Conservation (phyloP, 35 echinoderm and acorn worm species). For the Chiridota heheva region DNA sequence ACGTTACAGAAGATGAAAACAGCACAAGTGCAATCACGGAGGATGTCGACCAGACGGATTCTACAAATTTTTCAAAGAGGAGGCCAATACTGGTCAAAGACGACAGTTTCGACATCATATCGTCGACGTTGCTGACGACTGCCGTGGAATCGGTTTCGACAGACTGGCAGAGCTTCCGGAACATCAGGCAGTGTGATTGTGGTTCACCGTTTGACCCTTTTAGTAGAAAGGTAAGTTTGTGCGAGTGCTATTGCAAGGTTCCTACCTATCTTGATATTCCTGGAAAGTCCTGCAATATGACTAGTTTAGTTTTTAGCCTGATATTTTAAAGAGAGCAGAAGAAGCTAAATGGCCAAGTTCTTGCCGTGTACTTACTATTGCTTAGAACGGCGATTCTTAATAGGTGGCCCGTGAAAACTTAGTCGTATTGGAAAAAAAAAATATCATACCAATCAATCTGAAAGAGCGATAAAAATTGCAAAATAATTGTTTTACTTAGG, state of each 20-base stretch:
- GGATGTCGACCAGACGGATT: neutral
- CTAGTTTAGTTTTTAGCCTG: too few species aligned
- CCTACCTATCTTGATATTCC: neutral
- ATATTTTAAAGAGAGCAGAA: too few species aligned
- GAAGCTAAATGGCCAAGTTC: too few species aligned
- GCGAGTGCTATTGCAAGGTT: too few species aligned
- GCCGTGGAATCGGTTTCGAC: conserved; percentile 78
- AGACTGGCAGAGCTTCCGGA: conserved; percentile 85
- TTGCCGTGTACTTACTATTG: too few species aligned
- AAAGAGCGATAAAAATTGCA: too few species aligned
- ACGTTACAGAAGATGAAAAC: conserved; percentile 35
- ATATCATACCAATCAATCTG: too few species aligned
- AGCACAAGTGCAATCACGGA: conserved; percentile 42
- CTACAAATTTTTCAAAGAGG: conserved; percentile 21
- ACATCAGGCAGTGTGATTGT: conserved; percentile 90
- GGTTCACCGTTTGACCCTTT: conserved; percentile 95
- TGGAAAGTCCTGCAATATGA: too few species aligned
- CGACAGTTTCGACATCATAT: conserved; percentile 79
- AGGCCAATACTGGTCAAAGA: conserved; percentile 52
- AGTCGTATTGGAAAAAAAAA: too few species aligned
- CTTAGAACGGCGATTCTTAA: too few species aligned
- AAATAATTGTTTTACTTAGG: too few species aligned
- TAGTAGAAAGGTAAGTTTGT: conserved; percentile 80
- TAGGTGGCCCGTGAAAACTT: too few species aligned
- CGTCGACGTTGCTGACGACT: conserved; percentile 68